Conservation (phyloP, 2,113 vertebrate species). For the Corydoras maculifer region DNA sequence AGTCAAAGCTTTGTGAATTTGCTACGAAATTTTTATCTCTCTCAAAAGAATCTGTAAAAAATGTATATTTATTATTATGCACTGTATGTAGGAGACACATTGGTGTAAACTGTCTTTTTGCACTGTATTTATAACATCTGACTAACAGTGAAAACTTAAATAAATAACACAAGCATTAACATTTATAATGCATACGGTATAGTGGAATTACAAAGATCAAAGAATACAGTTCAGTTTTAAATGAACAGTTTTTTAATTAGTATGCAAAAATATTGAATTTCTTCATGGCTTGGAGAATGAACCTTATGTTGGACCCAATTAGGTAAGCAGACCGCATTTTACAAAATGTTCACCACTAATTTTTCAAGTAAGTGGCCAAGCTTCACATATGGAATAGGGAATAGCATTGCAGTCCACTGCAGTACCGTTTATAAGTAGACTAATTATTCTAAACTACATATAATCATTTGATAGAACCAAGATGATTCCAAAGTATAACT, state of each 20-base stretch:
- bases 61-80: too few relatives aligned
- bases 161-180: too few relatives aligned
- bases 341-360: conserved; percentile 25
- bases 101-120: too few relatives aligned
- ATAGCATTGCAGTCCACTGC: conserved; percentile 39
- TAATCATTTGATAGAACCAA: too few relatives aligned
- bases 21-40: too few relatives aligned
- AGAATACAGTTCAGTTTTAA: neutral
- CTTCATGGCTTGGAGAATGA: conserved; percentile 34
- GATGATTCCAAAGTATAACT: too few relatives aligned
- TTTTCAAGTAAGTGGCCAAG: conserved; percentile 49
- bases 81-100: too few relatives aligned
- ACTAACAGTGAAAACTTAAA: too few relatives aligned
- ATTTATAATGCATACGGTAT: too few relatives aligned
- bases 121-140: too few relatives aligned
- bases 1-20: too few relatives aligned
- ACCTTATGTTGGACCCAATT: conserved; percentile 40
- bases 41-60: too few relatives aligned
- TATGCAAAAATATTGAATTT: conserved; percentile 47
- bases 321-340: conserved; percentile 47
- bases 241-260: conserved; percentile 34
- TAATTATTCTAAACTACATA: conserved; percentile 18
- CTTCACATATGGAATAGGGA: conserved; percentile 40
- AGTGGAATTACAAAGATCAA: neutral
- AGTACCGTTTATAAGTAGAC: conserved; percentile 34